phyloP scores from a whole-genome alignment of 2,888 invertebrate genomes.

The Chydorus sphaericus region DNA sequence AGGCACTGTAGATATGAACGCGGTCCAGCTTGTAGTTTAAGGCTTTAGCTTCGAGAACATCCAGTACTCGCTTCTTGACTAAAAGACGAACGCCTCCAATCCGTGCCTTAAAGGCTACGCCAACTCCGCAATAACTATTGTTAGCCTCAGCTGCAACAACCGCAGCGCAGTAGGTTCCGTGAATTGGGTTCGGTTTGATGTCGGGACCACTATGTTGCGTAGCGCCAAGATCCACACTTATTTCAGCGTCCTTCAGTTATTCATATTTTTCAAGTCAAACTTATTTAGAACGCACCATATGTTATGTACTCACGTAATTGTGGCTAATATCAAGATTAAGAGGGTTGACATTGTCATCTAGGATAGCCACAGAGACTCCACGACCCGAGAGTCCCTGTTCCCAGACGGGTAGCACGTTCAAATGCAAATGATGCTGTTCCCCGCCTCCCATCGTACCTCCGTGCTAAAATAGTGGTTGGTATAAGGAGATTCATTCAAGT shows the following conservation, averaged over 20 bases:
- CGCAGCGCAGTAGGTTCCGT: conserved; percentile 32
- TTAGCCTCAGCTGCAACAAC: conserved; percentile 31
- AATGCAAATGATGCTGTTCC: too few species aligned
- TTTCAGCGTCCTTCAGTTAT: conserved; percentile 26
- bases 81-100: conserved; percentile 25
- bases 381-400: conserved; percentile 27
- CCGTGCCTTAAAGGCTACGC: conserved; percentile 29
- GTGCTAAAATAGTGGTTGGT: conserved; percentile 18
- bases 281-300: background rate
- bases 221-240: conserved; percentile 29
- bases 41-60: conserved; percentile 28
- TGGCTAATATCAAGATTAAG: conserved; percentile 19
- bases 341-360: conserved; percentile 28
- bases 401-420: conserved; percentile 30
- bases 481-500: too few species aligned
- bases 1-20: conserved; percentile 31
- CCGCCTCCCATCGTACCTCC: background rate
- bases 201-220: conserved; percentile 24
- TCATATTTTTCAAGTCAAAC: background rate
- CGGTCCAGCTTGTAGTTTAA: conserved; percentile 26
- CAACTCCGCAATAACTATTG: conserved; percentile 30
- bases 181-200: conserved; percentile 22
- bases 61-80: conserved; percentile 25
- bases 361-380: conserved; percentile 27
- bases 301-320: conserved; percentile 20